Base-by-base conservation (phyloP, 2,888 invertebrate species). In the Sarcophaga carnaria region DNA sequence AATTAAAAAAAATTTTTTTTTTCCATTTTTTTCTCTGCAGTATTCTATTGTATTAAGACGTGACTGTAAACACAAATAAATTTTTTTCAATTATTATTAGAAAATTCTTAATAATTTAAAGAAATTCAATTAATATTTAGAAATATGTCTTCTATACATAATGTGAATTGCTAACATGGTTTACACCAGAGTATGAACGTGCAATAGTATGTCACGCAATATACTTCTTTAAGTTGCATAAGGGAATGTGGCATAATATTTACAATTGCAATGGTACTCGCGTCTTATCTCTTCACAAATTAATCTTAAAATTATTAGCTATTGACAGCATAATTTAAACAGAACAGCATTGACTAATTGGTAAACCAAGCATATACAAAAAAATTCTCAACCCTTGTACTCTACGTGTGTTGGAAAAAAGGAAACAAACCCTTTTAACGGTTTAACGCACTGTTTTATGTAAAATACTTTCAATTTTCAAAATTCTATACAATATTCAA, bases 41-140 rank as follows among this genome's bases (percentile, higher is more conserved):
- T 37, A 37, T 37, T 8, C 37, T 37, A 1, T 37, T 79, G 87
- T 71, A 66, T 67, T 75, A 54, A 2, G 20, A 83, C 87, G 87
- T 87, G 87, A 84, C 76, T 84, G 71, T 49, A 25, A 45, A 81
- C 45, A 47, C 12, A 81, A 84, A 67, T 75, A 0, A 14, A 14
- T 49, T 49, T 49, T 14, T 49, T 49, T 0, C 12, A 54, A 54
- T 64, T 59, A 45, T 74, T 74, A 59, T 63, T 60, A 80, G 37
- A 84, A 78, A 83, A 66, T 80, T 71, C 37, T 81, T 83, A 47
- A 79, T 81, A 75, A 76, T 81, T 86, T 62, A 27, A 64, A 82
- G 45, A 14, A n/a, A 64, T 6, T 37, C 54, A 82, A 66, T 27
- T 20, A 12, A 60, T 49, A 27, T 71, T 59, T 54, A 2, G 10